Evolutionary conservation across 1,140 invertebrate genomes (phyloP).

Genomic region (Drosophila bocqueti): DNA sequence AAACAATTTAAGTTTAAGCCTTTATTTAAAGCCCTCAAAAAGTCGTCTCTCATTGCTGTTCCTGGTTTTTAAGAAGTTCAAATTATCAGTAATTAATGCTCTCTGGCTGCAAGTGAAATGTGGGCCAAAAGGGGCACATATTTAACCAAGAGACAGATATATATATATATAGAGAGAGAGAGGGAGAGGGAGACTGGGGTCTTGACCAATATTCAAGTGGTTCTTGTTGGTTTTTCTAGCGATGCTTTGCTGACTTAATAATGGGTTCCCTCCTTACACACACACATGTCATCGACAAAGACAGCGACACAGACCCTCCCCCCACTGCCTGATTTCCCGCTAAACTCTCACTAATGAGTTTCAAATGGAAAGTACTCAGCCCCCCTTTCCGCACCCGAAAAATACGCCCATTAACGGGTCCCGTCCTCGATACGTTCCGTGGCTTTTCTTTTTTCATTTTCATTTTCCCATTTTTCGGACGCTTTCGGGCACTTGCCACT

Average conservation of each 20-base stretch:
- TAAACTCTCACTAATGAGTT: constrained; percentile 70
- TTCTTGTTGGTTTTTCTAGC: constrained; percentile 4
- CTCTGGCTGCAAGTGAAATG: constrained; percentile 12
- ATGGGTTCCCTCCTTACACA: constrained; percentile 46
- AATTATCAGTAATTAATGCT: constrained; percentile 22
- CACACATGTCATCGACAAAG: constrained; percentile 36
- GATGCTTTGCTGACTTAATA: constrained; percentile 67
- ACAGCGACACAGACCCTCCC: constrained; percentile 25
- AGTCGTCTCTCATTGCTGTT: not conserved
- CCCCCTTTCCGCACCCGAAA: not conserved
- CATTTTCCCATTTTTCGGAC: constrained; percentile 30
- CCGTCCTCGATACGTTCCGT: constrained; percentile 21
- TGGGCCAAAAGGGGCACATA: constrained; percentile 11
- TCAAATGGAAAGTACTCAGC: constrained; percentile 65
- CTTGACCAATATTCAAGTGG: constrained; percentile 35
- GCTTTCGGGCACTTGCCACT: constrained; percentile 48
- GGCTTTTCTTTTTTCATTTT: constrained; percentile 12
- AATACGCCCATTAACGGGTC: constrained; percentile 24
- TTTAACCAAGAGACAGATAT: not conserved
- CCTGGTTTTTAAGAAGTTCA: not conserved
- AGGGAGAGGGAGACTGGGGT: not conserved
- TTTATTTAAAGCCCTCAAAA: not conserved
- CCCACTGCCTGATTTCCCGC: not conserved
- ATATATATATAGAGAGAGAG: not conserved
- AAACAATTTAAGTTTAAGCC: not conserved